Evolutionary conservation across 1,140 invertebrate species (phyloP), one percentile per base, ranked within the genome.

Genomic region (Polypedilum vanderplanki): DNA sequence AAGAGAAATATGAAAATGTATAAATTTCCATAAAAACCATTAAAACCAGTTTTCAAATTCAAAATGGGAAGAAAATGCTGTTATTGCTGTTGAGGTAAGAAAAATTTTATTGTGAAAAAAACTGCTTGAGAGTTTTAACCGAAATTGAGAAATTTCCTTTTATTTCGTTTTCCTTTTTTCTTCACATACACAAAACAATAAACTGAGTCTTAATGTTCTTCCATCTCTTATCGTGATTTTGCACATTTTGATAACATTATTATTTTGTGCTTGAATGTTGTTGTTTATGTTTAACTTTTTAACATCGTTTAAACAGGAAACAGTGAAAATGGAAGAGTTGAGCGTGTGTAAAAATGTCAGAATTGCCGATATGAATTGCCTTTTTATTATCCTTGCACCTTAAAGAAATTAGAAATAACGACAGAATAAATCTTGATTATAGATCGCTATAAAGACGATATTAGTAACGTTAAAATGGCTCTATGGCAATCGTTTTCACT

Each of bases 181-280:
- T 57, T 57, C 46, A 12, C n/a, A 57, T 12, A 57, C 9, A 57
- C 46, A 57, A 70, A 70, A 70, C 65, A 70, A 20, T 70, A 70
- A 70, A 70, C 65, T 57, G 46, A 57, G 15, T 57, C 46, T 57
- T 57, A 57, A 57, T 57, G 46, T 57, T 4, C n/a, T 57, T 57
- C n/a, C 12, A 57, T 57, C 20, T 70, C 18, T 70, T 70, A 70
- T 70, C 65, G 65, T 70, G 65, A 70, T 70, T 70, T 70, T 57
- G 46, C 46, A 70, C 65, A 70, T 70, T 70, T 20, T 70, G 65
- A 70, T 70, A 70, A 20, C 65, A 70, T 70, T 20, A 70, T 70
- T 57, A 57, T 57, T 12, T 33, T 33, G 2, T 33, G 1, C 24
- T n/a, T n/a, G n/a, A n/a, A n/a, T n/a, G n/a, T 33, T 33, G 24